Evolutionary conservation across 1,140 invertebrate species (phyloP), one percentile per base, ranked within the genome.

Genomic region (Drosophila pruinosa): DNA sequence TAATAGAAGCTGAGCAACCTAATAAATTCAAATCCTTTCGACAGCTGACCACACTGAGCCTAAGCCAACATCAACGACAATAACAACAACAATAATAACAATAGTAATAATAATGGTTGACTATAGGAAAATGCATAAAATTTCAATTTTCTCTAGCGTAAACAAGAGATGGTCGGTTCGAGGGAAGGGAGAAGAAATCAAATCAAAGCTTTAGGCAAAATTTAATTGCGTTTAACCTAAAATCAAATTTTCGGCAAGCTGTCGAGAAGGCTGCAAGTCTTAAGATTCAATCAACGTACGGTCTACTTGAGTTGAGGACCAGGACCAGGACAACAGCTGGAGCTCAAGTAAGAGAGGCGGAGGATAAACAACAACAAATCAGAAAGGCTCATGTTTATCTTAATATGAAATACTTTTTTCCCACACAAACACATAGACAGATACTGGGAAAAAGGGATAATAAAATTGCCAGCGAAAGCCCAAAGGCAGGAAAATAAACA

Each of bases 211-310:
- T 54, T 38, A 58, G 77, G 81, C 77, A 67, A 86, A 86, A 86
- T 86, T 86, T 86, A 86, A 86, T 86, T 86, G 81, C 77, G 81
- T 86, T 86, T 86, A 86, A 86, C 81, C 81, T 73, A 53, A 86
- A 86, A 86, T 86, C 76, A 86, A 86, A 80, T 86, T 85, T 85
- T 73, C 56, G 75, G 41, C 31, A 82, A 41, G 43, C 59, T 41
- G 6, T 14, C 61, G 39, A 59, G 58, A 53, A 70, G 62, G 65
- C 58, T 63, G 61, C 77, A 39, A 54, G 62, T 45, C 68, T 75
- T 75, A 69, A 70, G 64, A 85, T 85, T 83, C 80, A 83, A 83
- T 83, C 80, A 85, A 72, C 50, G 74, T 79, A 43, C 72, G 54
- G 28, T 53, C 64, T 56, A 69, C 64, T 73, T 50, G 31, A 28